phyloP scores from a whole-genome alignment of 2,113 vertebrate genomes.

The Motacilla alba region DNA sequence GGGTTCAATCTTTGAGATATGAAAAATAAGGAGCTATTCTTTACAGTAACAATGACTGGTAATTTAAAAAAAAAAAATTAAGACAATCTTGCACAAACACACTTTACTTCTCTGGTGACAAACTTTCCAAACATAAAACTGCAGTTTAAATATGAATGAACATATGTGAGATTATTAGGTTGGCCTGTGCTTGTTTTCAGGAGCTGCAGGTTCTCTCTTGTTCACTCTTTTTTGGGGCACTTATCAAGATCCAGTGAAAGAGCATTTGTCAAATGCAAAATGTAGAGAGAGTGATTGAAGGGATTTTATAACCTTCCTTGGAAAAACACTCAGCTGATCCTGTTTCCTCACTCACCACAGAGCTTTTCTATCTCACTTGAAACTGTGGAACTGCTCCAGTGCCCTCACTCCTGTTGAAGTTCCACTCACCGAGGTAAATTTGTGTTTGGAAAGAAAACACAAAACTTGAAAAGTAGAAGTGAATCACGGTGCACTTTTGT shows the following conservation, averaged over 20 bases:
- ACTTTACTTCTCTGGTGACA: slow-evolving; percentile 23
- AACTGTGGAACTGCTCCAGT: neutral
- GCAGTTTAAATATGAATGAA: neutral
- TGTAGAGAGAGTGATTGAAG: neutral
- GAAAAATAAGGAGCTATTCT: slow-evolving; percentile 66
- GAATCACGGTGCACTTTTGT: fast-evolving
- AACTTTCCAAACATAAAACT: slow-evolving; percentile 1
- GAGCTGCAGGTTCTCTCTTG: neutral
- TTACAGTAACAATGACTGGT: slow-evolving; percentile 49
- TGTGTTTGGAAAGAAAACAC: neutral
- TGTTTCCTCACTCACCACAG: neutral
- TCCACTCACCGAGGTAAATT: neutral
- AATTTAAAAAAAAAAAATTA: neutral
- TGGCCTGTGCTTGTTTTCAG: neutral
- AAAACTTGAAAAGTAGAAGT: neutral
- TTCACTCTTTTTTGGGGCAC: neutral
- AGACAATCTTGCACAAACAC: slow-evolving; percentile 16
- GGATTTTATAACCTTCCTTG: neutral
- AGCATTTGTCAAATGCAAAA: neutral
- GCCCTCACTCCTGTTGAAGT: neutral
- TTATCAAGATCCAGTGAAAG: neutral
- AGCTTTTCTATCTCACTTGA: neutral
- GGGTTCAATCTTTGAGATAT: slow-evolving; percentile 69
- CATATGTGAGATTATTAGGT: neutral
- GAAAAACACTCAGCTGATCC: neutral